phyloP scores from a whole-genome alignment of 2,113 vertebrate genomes.

The Lepisosteus osseus region DNA sequence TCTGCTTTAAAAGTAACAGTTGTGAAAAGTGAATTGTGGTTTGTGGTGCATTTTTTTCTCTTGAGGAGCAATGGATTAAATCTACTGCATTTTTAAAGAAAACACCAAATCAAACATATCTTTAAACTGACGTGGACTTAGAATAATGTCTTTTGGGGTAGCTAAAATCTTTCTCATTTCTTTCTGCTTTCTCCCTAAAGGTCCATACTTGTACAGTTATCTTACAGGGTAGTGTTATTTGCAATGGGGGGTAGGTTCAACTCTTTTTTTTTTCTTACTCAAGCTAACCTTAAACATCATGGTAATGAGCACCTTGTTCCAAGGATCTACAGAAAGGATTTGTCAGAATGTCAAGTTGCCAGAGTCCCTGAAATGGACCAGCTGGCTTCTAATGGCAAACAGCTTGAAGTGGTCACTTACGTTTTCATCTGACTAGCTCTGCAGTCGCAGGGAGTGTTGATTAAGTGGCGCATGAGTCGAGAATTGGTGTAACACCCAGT shows the following conservation, averaged over 20 bases:
- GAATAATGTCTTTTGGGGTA: not conserved
- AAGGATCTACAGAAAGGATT: constrained; percentile 27
- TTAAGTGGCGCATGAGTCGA: constrained; percentile 36
- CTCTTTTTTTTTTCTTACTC: not conserved
- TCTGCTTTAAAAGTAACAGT: too few species aligned
- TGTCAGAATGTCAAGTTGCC: constrained; percentile 39
- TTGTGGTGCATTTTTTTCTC: too few species aligned
- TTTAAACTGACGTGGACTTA: not conserved
- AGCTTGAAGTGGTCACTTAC: constrained; percentile 43
- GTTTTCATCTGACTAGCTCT: constrained; percentile 27
- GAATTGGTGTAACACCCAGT: constrained; percentile 26
- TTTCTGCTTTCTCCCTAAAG: not conserved
- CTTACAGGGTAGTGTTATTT: not conserved
- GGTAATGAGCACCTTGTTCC: constrained; percentile 24
- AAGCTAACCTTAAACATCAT: constrained; percentile 2
- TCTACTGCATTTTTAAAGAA: too few species aligned
- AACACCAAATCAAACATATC: too few species aligned
- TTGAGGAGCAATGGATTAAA: too few species aligned
- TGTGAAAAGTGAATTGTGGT: too few species aligned
- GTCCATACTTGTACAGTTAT: not conserved
- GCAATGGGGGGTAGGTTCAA: not conserved
- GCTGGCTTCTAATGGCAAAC: constrained; percentile 34
- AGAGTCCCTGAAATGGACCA: constrained; percentile 38
- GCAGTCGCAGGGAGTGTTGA: constrained; percentile 31
- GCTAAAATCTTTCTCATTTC: not conserved